Evolutionary conservation across 2,797 vertebrate genomes (phyloP).

Genomic region (Neopelma chrysocephalum): DNA sequence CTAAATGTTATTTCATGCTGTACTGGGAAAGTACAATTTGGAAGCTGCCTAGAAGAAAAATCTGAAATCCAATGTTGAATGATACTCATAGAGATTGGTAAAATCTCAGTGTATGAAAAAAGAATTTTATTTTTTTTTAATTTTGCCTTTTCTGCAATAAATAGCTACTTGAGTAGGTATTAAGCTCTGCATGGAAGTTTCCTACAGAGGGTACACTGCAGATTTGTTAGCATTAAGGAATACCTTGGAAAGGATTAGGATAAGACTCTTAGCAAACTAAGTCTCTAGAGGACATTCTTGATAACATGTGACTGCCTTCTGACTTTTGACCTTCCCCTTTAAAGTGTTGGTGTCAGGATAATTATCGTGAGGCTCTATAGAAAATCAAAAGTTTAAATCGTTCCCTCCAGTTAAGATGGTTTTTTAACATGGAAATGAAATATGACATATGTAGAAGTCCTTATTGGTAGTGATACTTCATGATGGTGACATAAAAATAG

Average conservation of each 20-base stretch:
- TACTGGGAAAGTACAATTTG: neutral
- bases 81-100: neutral
- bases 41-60: neutral
- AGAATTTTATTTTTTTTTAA: no score
- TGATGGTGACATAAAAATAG: neutral
- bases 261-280: conserved; percentile 22
- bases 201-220: neutral
- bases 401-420: neutral
- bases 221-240: conserved; percentile 32
- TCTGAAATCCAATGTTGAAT: neutral
- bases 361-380: neutral
- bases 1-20: neutral
- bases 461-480: neutral
- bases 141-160: neutral
- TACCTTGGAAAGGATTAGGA: conserved; percentile 42
- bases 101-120: neutral
- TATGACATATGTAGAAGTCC: neutral
- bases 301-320: conserved; percentile 26
- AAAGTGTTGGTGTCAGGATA: neutral
- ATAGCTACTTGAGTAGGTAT: neutral
- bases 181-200: neutral
- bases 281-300: conserved; percentile 8
- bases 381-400: neutral
- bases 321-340: conserved; percentile 10
- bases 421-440: neutral